A percentile compares a stretch with the other conserved stretches of the same genome.
These are phyloP conservation scores for Adelosebastes latens DNA, from an alignment of 2,797 vertebrate genomes.

Conservation along the genomic window DNA sequence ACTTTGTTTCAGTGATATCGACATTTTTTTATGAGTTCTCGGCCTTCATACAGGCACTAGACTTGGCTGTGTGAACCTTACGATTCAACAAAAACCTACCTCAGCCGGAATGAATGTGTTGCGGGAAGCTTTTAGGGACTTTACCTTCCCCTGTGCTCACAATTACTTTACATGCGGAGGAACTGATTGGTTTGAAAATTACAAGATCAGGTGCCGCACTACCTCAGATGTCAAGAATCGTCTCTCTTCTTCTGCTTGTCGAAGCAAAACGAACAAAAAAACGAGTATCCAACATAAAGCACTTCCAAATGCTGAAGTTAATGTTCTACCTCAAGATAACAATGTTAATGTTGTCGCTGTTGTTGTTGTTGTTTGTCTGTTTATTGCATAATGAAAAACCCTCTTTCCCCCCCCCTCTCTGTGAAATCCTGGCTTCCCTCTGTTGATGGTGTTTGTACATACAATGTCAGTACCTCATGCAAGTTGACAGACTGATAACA, in stretches of 20 bases:
- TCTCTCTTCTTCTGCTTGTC: conserved; percentile 75
- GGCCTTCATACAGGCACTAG: conserved; percentile 75
- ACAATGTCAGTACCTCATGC: conserved; percentile 76
- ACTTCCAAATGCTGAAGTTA: conserved; percentile 96
- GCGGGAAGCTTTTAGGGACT: conserved; percentile 85
- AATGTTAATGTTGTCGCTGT: conserved; percentile 80
- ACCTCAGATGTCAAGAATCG: conserved; percentile 85
- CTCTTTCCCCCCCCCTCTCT: conserved; percentile 25
- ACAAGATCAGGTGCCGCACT: conserved; percentile 80
- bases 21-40: conserved; percentile 76
- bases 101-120: conserved; percentile 99
- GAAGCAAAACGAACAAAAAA: conserved; percentile 60
- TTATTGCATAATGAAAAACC: conserved; percentile 80
- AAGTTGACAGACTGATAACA: conserved; percentile 75
- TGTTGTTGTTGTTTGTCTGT: conserved; percentile 78
- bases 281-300: conserved; percentile 86
- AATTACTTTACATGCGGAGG: conserved; percentile 80
- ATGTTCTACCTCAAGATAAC: conserved; percentile 96
- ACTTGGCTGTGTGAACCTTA: conserved; percentile 80
- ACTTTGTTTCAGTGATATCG: conserved; percentile 85
- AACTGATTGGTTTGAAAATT: conserved; percentile 83
- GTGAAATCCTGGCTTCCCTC: conserved; percentile 65
- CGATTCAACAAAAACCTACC: conserved; percentile 93
- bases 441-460: conserved; percentile 71
- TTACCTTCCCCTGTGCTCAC: conserved; percentile 84